These are phyloP conservation scores for Centropyge bicolor DNA, from an alignment of 2,797 vertebrate genomes.

Conservation along the genomic window DNA sequence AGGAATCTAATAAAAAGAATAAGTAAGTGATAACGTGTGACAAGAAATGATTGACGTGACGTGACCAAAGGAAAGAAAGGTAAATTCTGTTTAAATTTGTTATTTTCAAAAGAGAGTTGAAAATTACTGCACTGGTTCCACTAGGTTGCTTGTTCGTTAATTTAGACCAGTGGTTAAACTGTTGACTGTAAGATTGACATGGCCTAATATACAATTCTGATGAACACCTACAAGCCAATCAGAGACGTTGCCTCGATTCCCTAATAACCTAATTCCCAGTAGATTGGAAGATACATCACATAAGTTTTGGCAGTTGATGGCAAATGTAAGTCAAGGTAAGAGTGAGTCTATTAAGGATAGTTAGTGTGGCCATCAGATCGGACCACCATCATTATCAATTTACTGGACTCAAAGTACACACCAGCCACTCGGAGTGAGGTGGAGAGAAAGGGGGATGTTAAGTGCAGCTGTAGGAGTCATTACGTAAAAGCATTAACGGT, in stretches of 20 bases:
- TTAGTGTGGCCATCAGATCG: constrained; percentile 24
- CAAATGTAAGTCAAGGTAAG: constrained; percentile 3
- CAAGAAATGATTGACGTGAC: not conserved
- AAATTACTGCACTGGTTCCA: not conserved
- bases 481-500: constrained; percentile 53
- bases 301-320: not conserved
- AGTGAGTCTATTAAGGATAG: constrained; percentile 11
- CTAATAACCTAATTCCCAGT: constrained; percentile 2
- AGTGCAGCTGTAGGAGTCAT: constrained; percentile 55
- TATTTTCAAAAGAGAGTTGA: no score
- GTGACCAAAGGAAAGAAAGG: not conserved
- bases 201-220: not conserved
- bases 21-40: not conserved
- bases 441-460: constrained; percentile 23
- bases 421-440: constrained; percentile 10
- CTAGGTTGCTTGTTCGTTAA: not conserved
- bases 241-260: not conserved
- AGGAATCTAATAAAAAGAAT: not conserved
- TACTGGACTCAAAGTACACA: constrained; percentile 23
- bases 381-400: constrained; percentile 32
- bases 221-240: not conserved
- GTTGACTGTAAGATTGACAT: not conserved
- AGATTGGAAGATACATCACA: constrained; percentile 8
- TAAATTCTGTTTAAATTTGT: not conserved
- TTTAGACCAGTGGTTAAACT: not conserved